These are phyloP conservation scores for Heliothis peltigera DNA, from an alignment of 2,888 invertebrate genomes.

Conservation along the genomic window DNA sequence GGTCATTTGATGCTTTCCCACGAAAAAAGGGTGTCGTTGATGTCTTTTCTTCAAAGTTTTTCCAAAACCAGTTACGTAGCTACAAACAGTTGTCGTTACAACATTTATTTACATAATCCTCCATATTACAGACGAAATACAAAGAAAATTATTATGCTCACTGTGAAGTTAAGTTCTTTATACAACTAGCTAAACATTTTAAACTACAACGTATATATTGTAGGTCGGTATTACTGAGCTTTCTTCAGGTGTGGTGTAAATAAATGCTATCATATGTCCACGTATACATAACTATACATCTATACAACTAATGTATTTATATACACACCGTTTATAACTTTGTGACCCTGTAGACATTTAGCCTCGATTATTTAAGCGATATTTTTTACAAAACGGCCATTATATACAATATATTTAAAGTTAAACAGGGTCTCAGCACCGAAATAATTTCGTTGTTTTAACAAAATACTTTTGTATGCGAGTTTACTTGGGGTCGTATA, in stretches of 20 bases:
- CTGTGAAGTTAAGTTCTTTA: constrained; percentile 49
- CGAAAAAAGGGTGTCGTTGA: background rate
- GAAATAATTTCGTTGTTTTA: constrained; percentile 67
- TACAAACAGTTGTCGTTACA: constrained; percentile 17
- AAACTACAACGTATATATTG: constrained; percentile 61
- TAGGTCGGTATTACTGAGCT: constrained; percentile 81
- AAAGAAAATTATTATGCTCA: constrained; percentile 70
- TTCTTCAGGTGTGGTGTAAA: constrained; percentile 88
- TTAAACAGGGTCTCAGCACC: constrained; percentile 83
- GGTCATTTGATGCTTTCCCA: too few species aligned
- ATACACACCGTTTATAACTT: constrained; percentile 79
- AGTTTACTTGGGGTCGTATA: constrained; percentile 33
- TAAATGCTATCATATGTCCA: constrained; percentile 80
- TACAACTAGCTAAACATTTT: constrained; percentile 56
- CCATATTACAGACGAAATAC: constrained; percentile 39
- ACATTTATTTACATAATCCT: constrained; percentile 56
- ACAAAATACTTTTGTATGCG: constrained; percentile 58
- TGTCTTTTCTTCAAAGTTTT: background rate
- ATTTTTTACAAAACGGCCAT: constrained; percentile 76
- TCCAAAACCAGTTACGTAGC: constrained; percentile 39
- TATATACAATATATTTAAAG: constrained; percentile 67
- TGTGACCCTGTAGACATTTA: constrained; percentile 86
- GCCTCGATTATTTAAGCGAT: constrained; percentile 80
- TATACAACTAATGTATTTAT: constrained; percentile 73
- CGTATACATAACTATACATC: constrained; percentile 69